Evolutionary conservation across 53 echinoderm and acorn worm species (phyloP), one percentile per base, ranked within the genome.

Genomic region (Apostichopus leukothele): DNA sequence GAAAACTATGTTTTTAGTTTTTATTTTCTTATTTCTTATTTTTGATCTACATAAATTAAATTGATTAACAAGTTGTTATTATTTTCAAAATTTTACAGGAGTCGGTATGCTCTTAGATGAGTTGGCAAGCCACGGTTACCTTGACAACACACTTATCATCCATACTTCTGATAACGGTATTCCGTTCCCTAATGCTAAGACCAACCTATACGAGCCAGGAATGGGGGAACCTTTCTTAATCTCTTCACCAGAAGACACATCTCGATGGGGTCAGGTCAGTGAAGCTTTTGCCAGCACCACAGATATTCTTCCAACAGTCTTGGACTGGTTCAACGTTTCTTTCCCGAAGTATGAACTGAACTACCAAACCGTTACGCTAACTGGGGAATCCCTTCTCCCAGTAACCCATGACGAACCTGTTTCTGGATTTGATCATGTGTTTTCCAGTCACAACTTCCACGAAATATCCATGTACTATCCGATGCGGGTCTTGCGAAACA

Each of bases 131-230:
- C 88, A 92, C 8, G 98, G 98, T 68, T 94, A 96, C 90, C 95
- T 95, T 9, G 89, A 97, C 66, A 91, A 97, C 78, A 97, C 98
- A 6, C 91, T 97, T 6, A 91, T 97, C 76, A 89, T 97, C 67
- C 93, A 94, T 83, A 93, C 98, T 4, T 87, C 98, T 1, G 98
- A 97, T 78, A 97, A 97, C 60, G 98, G 98, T 39, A 97, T 97
- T 19, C 98, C 98, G 21, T 97, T 97, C 89, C 98, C 95, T 52
- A 93, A 95, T 76, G 98, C 98, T 83, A 97, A 97, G 90, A 97
- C 98, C 79, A 97, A 95, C 86, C 94, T 97, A 4, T 97, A 94
- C 75, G 98, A 96, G 76, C 84, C 93, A 27, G 98, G 98, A 18
- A 97, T 97, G 98, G 95, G 95, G 9, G 98, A 97, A 71, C 98